Percentiles rank a stretch among this genome's conserved stretches.
Evolutionary conservation across 2,888 invertebrate species (phyloP).

Genomic region (Drosophila subquinaria): DNA sequence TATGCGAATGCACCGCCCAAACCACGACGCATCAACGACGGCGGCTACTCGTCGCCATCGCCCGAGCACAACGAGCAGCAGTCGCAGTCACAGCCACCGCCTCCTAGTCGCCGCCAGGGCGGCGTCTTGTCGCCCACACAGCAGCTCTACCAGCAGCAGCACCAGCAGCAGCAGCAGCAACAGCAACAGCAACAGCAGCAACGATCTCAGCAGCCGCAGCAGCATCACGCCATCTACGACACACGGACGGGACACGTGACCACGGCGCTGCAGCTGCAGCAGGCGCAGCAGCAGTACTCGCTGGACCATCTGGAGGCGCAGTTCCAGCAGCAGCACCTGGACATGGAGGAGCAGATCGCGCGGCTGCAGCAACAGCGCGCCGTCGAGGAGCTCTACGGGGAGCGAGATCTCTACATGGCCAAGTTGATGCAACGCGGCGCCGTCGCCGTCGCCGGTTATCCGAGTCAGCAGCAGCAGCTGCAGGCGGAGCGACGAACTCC

Average conservation of each 20-base stretch:
- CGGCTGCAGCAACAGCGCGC: constrained; percentile 76
- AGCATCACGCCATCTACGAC: constrained; percentile 86
- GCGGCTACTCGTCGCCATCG: constrained; percentile 91
- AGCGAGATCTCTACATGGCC: constrained; percentile 85
- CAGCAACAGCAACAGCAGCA: constrained; percentile 85
- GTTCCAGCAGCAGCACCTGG: constrained; percentile 82
- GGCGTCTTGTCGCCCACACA: constrained; percentile 82
- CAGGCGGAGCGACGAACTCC: constrained; percentile 91
- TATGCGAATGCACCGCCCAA: constrained; percentile 97
- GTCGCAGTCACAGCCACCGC: constrained; percentile 46
- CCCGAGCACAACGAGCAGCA: constrained; percentile 87
- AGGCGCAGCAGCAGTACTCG: constrained; percentile 80
- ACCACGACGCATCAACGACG: constrained; percentile 92
- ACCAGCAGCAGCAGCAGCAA: constrained; percentile 77
- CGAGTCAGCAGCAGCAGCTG: constrained; percentile 70
- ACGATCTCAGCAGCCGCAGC: constrained; percentile 83
- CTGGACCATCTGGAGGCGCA: constrained; percentile 80
- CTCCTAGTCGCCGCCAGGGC: constrained; percentile 74
- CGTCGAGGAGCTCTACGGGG: constrained; percentile 84
- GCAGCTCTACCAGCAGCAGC: constrained; percentile 83
- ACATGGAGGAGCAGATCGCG: constrained; percentile 81
- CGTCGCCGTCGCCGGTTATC: constrained; percentile 66
- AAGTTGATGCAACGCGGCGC: constrained; percentile 84
- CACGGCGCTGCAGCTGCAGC: constrained; percentile 82
- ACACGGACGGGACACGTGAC: constrained; percentile 86